Base-by-base conservation (phyloP, 2,888 invertebrate species). In the Sclerodermus sp. region DNA sequence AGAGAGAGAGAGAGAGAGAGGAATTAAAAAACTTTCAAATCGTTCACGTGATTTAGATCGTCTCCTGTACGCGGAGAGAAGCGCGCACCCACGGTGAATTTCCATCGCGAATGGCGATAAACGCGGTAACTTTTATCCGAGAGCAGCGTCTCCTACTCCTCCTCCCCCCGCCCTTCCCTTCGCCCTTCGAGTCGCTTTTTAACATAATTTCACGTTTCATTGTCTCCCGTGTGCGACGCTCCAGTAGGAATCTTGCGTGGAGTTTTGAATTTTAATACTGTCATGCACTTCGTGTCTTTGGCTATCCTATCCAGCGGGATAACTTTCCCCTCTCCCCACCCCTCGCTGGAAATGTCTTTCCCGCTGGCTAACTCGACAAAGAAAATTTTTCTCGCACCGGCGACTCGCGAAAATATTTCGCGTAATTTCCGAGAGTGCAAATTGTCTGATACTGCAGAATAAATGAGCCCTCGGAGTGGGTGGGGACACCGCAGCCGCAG, bases 191-290 rank as follows among this genome's bases (percentile, higher is more conserved):
- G 16, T 39, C 38, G 51, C 55, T 62, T 62, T 59, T 62, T 55
- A 62, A 62, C 59, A 59, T 55, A 57, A 57, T 62, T 62, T 62
- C 59, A 55, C 58, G 57, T 62, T 53, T 59, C 62, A 62, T 62
- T 59, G 53, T 62, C 55, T 53, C 48, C 32, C 23, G n/a, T 23
- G 37, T 12, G 37, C 59, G 15, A 46, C 49, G 50, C 46, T 45
- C 51, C n/a, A 42, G 30, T 40, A 23, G 38, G 42, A 45, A 42
- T 41, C 44, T 29, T 15, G 51, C 16, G 57, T 47, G 46, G 36
- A 54, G 42, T 49, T 46, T 42, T 53, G 56, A 59, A 59, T 59
- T 59, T 59, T 56, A 53, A 59, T 56, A 47, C 51, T 31, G 34
- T 3, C 13, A 12, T 13, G 34, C 34, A 34, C 23, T 23, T 23